Evolutionary conservation across 2,888 invertebrate genomes (phyloP).

Genomic region (Subacronicta megacephala): DNA sequence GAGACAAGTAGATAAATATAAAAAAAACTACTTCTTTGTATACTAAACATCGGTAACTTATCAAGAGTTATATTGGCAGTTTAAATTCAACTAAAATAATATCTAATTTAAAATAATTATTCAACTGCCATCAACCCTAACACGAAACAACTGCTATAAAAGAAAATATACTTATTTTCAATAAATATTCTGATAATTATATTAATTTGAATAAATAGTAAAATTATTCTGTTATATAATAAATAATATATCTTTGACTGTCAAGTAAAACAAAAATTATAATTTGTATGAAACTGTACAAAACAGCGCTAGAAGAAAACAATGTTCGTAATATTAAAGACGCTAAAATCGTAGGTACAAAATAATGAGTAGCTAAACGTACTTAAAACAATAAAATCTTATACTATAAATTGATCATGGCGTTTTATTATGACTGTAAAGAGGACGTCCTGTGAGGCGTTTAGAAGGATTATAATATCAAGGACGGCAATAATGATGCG

Average conservation of each 20-base stretch:
- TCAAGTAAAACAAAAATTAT: slow-evolving; percentile 80
- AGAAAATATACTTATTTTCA: slow-evolving; percentile 72
- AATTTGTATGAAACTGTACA: slow-evolving; percentile 83
- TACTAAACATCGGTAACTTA: slow-evolving; percentile 86
- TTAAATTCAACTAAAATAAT: slow-evolving; percentile 72
- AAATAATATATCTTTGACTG: slow-evolving; percentile 81
- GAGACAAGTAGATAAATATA: slow-evolving; percentile 67
- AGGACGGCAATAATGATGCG: slow-evolving; percentile 87
- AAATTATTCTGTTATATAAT: slow-evolving; percentile 76
- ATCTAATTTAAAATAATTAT: slow-evolving; percentile 71
- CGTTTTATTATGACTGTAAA: slow-evolving; percentile 83
- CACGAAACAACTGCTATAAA: slow-evolving; percentile 73
- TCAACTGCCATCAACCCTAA: slow-evolving; percentile 79
- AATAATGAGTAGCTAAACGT: slow-evolving; percentile 79
- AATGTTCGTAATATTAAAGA: slow-evolving; percentile 69
- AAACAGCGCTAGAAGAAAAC: slow-evolving; percentile 76
- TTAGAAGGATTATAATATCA: slow-evolving; percentile 69
- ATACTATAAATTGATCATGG: slow-evolving; percentile 84
- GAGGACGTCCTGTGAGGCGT: slow-evolving; percentile 70
- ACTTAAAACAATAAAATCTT: slow-evolving; percentile 82
- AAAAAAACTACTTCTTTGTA: slow-evolving; percentile 80
- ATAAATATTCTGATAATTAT: slow-evolving; percentile 78
- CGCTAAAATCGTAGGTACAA: slow-evolving; percentile 85
- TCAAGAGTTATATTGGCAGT: slow-evolving; percentile 81
- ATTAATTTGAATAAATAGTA: slow-evolving; percentile 79